Evolutionary conservation across 1,140 invertebrate species (phyloP).

Genomic region (Micrasema minimum): DNA sequence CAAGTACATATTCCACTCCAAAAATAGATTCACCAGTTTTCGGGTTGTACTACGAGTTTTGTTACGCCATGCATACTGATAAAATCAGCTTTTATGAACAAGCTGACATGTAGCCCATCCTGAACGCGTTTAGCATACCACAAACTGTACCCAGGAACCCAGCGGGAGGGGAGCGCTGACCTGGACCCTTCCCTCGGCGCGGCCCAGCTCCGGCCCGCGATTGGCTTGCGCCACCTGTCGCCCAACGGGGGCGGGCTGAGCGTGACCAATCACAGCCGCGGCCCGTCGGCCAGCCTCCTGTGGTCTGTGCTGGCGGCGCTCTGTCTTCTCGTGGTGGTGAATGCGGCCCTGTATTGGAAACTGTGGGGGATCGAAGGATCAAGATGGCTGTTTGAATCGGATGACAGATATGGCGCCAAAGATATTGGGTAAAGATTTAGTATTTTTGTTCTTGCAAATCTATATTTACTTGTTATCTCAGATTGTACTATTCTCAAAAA

Average conservation of each 20-base stretch:
- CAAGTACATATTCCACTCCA: too few relatives aligned
- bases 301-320: conserved; percentile 70
- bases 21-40: too few relatives aligned
- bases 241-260: conserved; percentile 28
- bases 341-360: conserved; percentile 83
- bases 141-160: conserved; percentile 19
- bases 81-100: not conserved
- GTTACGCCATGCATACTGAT: too few relatives aligned
- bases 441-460: too few relatives aligned
- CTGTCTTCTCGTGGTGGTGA: conserved; percentile 76
- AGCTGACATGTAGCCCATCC: conserved; percentile 4
- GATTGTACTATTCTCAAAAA: too few relatives aligned
- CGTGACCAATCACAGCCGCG: conserved; percentile 54
- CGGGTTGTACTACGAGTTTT: too few relatives aligned
- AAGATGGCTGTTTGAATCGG: conserved; percentile 65
- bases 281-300: conserved; percentile 56
- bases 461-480: not conserved
- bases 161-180: conserved; percentile 9
- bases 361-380: conserved; percentile 75
- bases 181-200: conserved; percentile 11
- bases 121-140: conserved; percentile 28
- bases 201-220: conserved; percentile 31
- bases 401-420: conserved; percentile 67
- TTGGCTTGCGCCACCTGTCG: conserved; percentile 30
- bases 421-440: conserved; percentile 41